These are phyloP conservation scores for Leptura quadrifasciata DNA, from an alignment of 2,888 invertebrate genomes.

Conservation along the genomic window DNA sequence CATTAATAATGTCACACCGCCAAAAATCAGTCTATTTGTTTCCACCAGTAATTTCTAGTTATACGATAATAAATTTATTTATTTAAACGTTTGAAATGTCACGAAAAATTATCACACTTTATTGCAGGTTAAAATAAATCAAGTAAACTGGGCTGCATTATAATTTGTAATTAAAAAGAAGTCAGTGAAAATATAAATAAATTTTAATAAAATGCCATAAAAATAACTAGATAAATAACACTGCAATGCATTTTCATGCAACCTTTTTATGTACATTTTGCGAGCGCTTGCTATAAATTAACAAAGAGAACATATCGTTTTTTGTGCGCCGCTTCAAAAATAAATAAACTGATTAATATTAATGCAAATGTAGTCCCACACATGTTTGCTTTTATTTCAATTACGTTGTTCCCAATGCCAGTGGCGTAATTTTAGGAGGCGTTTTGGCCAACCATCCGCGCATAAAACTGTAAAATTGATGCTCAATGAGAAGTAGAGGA, in stretches of 20 bases:
- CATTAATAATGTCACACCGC: neutral
- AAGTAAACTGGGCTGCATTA: no score
- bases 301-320: neutral
- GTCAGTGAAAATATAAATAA: constrained; percentile 18
- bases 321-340: neutral
- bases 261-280: neutral
- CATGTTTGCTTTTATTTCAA: neutral
- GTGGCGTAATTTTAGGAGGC: neutral
- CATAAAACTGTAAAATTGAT: no score
- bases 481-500: no score
- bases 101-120: constrained; percentile 18
- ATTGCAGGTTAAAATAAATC: constrained; percentile 20
- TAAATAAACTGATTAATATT: neutral
- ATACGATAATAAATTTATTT: constrained; percentile 23
- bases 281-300: neutral
- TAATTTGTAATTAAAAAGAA: constrained; percentile 26
- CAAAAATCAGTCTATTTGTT: constrained; percentile 8
- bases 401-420: neutral
- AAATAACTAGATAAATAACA: constrained; percentile 19
- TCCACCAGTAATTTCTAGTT: constrained; percentile 19
- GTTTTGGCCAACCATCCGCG: no score
- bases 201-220: constrained; percentile 28
- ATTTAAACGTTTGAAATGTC: constrained; percentile 20
- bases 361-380: neutral
- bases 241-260: constrained; percentile 23